These are phyloP conservation scores for Bubo scandiacus DNA, from an alignment of 2,113 vertebrate genomes.

Conservation along the genomic window DNA sequence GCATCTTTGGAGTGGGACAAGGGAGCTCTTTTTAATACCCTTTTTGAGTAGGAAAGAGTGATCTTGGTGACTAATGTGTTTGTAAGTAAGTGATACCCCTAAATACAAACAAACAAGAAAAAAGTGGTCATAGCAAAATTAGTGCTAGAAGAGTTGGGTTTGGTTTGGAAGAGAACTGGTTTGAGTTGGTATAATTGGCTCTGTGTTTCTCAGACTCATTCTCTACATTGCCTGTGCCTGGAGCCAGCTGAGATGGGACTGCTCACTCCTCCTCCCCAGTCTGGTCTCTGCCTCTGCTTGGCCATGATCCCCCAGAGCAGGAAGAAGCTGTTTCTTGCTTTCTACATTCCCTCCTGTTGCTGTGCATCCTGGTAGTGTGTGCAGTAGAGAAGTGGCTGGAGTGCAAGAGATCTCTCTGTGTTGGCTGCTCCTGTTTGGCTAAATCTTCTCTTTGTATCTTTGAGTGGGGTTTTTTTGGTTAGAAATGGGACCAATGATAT, in stretches of 20 bases:
- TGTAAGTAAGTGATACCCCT: neutral
- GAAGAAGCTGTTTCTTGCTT: neutral
- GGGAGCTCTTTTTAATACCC: neutral
- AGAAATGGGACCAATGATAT: neutral
- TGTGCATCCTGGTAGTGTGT: neutral
- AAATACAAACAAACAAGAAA: neutral
- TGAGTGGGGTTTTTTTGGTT: rapidly evolving
- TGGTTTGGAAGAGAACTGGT: neutral
- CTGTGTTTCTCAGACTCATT: neutral
- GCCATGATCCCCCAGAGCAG: neutral
- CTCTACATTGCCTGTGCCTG: neutral
- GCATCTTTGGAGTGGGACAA: neutral
- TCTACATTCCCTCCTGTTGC: rapidly evolving
- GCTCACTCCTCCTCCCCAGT: rapidly evolving
- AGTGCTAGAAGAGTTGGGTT: neutral
- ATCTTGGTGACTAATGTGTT: neutral
- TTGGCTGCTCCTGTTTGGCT: neutral
- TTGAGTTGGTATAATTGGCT: neutral
- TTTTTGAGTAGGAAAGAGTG: neutral
- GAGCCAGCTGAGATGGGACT: neutral
- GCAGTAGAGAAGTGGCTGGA: neutral
- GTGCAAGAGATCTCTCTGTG: neutral
- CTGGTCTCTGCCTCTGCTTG: neutral
- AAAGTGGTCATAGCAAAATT: neutral
- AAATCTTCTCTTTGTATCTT: neutral